Percentiles rank a stretch among this genome's conserved stretches.
Conservation (phyloP, 2,113 vertebrate genomes). For the Taurulus bubalis region DNA sequence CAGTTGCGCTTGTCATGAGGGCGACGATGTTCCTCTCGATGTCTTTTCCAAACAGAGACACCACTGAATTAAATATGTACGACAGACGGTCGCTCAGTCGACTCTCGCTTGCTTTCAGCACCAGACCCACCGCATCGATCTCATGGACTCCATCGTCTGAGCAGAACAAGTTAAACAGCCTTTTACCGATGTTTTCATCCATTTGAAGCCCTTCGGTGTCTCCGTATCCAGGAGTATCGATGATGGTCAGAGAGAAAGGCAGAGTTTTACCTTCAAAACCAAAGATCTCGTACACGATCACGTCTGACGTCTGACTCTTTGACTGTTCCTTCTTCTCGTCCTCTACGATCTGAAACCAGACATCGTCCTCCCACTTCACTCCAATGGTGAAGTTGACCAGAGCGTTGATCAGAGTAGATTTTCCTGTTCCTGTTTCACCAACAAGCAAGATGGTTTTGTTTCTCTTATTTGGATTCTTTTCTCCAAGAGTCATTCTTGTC, state of each 20-base stretch:
- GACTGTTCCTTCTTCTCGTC: neutral
- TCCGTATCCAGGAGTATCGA: too few species aligned
- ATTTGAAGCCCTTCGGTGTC: neutral
- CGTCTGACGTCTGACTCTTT: conserved; percentile 44
- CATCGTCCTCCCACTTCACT: neutral
- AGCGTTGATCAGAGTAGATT: conserved; percentile 3
- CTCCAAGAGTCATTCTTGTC: neutral
- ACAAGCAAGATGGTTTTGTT: conserved; percentile 5
- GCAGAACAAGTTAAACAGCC: conserved; percentile 6
- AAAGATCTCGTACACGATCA: conserved; percentile 41
- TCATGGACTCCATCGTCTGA: conserved; percentile 21
- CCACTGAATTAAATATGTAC: conserved; percentile 19
- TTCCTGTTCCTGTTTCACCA: neutral
- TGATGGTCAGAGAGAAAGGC: conserved; percentile 39
- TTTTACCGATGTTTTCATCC: neutral
- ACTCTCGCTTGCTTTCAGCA: conserved; percentile 24
- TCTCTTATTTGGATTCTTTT: neutral
- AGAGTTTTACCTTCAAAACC: conserved; percentile 22
- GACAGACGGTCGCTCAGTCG: conserved; percentile 9
- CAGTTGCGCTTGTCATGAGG: conserved; percentile 22
- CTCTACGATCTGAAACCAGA: neutral
- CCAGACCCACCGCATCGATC: conserved; percentile 46
- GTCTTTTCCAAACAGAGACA: conserved; percentile 23
- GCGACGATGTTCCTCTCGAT: conserved; percentile 11
- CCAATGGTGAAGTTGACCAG: neutral